phyloP scores from a whole-genome alignment of 2,888 invertebrate species.

The Entomobrya proxima region DNA sequence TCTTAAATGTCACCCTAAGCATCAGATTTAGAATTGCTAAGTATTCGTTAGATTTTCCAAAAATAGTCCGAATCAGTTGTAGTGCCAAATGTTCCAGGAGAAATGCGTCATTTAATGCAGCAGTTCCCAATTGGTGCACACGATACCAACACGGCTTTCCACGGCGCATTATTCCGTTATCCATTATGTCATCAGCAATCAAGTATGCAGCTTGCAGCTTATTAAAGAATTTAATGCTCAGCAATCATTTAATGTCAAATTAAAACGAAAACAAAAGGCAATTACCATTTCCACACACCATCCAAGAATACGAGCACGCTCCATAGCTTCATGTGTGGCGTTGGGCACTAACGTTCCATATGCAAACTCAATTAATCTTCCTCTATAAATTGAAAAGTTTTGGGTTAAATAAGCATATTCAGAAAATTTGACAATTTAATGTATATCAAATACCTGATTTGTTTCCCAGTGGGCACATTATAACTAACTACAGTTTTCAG shows the following conservation, averaged over 20 bases:
- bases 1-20: slow-evolving; percentile 78
- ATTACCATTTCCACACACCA: slow-evolving; percentile 68
- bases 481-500: background rate
- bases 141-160: slow-evolving; percentile 81
- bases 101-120: slow-evolving; percentile 80
- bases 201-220: slow-evolving; percentile 80
- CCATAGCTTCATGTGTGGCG: slow-evolving; percentile 77
- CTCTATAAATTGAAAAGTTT: too few relatives aligned
- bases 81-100: slow-evolving; percentile 79
- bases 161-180: slow-evolving; percentile 79
- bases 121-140: slow-evolving; percentile 49
- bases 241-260: background rate
- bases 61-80: slow-evolving; percentile 78
- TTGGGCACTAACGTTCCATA: slow-evolving; percentile 71
- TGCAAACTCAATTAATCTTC: slow-evolving; percentile 72
- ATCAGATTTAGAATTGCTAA: slow-evolving; percentile 78
- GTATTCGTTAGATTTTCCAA: slow-evolving; percentile 78
- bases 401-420: too few relatives aligned
- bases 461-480: slow-evolving; percentile 62
- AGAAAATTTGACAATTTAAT: too few relatives aligned
- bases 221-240: slow-evolving; percentile 39
- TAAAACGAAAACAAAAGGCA: background rate
- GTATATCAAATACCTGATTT: background rate
- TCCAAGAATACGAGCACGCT: slow-evolving; percentile 78
- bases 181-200: slow-evolving; percentile 82